phyloP scores from a whole-genome alignment of 2,797 vertebrate genomes.

The Propithecus deckenii region DNA sequence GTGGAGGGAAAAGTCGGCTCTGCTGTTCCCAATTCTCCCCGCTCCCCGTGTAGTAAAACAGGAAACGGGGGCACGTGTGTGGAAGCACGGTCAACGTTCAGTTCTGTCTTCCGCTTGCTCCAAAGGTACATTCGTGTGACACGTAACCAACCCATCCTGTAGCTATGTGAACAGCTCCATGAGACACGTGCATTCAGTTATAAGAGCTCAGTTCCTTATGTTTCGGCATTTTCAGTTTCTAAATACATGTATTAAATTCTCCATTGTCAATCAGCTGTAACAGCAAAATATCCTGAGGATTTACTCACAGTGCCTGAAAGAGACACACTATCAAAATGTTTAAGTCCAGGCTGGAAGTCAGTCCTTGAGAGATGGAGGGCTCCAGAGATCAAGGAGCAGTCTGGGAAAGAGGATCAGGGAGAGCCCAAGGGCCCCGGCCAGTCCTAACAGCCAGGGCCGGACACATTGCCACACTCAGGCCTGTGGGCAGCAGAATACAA shows the following conservation, averaged over 20 bases:
- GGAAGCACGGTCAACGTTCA: background rate
- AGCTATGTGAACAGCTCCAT: background rate
- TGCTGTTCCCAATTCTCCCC: background rate
- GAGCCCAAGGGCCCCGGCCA: background rate
- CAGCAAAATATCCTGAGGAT: background rate
- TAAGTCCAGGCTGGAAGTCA: background rate
- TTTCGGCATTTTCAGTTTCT: background rate
- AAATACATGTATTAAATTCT: background rate
- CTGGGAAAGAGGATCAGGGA: background rate
- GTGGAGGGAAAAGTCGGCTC: accelerated
- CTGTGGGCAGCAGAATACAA: background rate
- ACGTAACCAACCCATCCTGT: background rate
- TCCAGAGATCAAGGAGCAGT: background rate
- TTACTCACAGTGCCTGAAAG: background rate
- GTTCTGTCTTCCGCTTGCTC: background rate
- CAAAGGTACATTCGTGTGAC: background rate
- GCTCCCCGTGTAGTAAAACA: background rate
- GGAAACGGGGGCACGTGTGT: accelerated
- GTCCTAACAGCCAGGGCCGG: background rate
- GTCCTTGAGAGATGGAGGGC: background rate
- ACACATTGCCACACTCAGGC: background rate
- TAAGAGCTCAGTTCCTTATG: background rate
- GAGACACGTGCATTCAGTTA: background rate
- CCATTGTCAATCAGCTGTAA: slow-evolving; percentile 8
- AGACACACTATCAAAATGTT: background rate